phyloP scores from a whole-genome alignment of 2,113 vertebrate species.

The Pyrgilauda ruficollis region DNA sequence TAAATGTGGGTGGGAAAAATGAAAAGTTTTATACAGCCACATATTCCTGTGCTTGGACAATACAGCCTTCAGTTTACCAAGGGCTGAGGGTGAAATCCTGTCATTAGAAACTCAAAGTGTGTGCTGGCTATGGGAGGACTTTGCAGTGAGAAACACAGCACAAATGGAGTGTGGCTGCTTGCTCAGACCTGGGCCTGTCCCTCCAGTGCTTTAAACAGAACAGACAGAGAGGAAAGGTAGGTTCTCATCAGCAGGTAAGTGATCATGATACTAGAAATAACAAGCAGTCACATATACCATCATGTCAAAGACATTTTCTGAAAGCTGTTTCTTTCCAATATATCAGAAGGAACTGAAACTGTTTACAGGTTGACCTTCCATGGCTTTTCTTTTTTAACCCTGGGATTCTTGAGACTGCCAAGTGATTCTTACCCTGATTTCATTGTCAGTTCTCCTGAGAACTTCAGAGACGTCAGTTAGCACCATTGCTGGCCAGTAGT shows the following conservation, averaged over 20 bases:
- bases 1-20: neutral
- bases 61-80: neutral
- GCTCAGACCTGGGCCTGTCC: neutral
- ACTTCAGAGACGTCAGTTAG: neutral
- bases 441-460: neutral
- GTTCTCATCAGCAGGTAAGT: neutral
- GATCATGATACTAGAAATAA: neutral
- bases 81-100: neutral
- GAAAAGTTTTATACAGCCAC: neutral
- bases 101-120: neutral
- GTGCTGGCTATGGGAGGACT: neutral
- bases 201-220: neutral
- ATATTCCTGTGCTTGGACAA: neutral
- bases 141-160: neutral
- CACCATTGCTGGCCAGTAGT: neutral
- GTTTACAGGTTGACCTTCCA: neutral
- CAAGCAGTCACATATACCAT: neutral
- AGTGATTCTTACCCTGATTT: neutral
- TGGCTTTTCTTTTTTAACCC: neutral
- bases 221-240: neutral
- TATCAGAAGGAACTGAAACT: neutral
- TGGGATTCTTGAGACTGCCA: neutral
- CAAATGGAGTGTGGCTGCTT: neutral
- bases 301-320: neutral
- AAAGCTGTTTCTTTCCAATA: neutral